phyloP scores from a whole-genome alignment of 2,888 invertebrate genomes.

The Caenorhabditis virilis region DNA sequence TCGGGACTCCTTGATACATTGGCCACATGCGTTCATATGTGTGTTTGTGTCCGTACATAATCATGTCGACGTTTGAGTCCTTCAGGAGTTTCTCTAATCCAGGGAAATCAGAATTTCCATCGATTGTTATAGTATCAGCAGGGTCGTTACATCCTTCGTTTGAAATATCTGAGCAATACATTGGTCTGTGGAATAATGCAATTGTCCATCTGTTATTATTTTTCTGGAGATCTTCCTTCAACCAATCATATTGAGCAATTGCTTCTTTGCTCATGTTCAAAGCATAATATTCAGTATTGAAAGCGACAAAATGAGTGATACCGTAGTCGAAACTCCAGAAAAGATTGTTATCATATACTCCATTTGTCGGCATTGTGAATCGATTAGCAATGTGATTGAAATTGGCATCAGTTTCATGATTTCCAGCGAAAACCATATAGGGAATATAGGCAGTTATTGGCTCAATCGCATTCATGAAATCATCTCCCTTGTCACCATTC shows the following conservation, averaged over 20 bases:
- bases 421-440: slow-evolving; percentile 81
- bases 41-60: slow-evolving; percentile 95
- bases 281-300: slow-evolving; percentile 87
- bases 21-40: slow-evolving; percentile 94
- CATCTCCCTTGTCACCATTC: slow-evolving; percentile 77
- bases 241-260: slow-evolving; percentile 62
- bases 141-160: slow-evolving; percentile 24
- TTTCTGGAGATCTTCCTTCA: slow-evolving; percentile 56
- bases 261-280: slow-evolving; percentile 86
- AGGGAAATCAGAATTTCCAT: slow-evolving; percentile 54
- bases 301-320: slow-evolving; percentile 84
- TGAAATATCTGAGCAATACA: slow-evolving; percentile 82
- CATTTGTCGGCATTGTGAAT: slow-evolving; percentile 84
- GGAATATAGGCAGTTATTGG: slow-evolving; percentile 74
- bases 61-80: slow-evolving; percentile 86
- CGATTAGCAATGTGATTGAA: slow-evolving; percentile 90
- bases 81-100: slow-evolving; percentile 84
- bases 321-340: slow-evolving; percentile 79
- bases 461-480: slow-evolving; percentile 41
- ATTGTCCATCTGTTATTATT: slow-evolving; percentile 80
- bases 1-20: slow-evolving; percentile 78
- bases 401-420: slow-evolving; percentile 76
- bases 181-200: slow-evolving; percentile 85
- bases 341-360: slow-evolving; percentile 65
- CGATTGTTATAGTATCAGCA: slow-evolving; percentile 28